A percentile compares a stretch with the other conserved stretches of the same genome.
Conservation (phyloP, 2,888 invertebrate genomes). For the Lasioglossum vierecki region DNA sequence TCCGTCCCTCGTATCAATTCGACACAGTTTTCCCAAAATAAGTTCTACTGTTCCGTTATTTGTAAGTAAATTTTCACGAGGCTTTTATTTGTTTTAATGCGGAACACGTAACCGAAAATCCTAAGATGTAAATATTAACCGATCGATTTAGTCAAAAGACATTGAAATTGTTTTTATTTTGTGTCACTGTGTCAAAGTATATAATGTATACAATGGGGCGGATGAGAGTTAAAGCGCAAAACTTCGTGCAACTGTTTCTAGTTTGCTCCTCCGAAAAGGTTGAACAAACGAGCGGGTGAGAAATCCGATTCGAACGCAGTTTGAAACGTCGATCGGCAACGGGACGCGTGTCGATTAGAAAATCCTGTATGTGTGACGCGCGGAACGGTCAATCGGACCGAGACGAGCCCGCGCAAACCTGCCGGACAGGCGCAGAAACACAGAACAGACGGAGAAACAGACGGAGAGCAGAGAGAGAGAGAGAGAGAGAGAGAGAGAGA, state of each 20-base stretch:
- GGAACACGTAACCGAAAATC: too few species aligned
- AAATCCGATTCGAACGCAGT: neutral
- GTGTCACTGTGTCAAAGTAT: too few species aligned
- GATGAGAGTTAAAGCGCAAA: neutral
- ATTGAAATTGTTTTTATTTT: too few species aligned
- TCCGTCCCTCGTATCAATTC: too few species aligned
- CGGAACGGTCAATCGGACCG: slow-evolving; percentile 31
- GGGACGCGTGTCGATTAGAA: slow-evolving; percentile 28
- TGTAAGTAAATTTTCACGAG: too few species aligned
- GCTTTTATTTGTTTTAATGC: too few species aligned
- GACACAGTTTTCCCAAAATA: too few species aligned
- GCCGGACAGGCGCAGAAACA: slow-evolving; percentile 7
- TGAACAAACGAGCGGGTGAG: neutral
- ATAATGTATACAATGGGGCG: too few species aligned
- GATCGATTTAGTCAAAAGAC: too few species aligned
- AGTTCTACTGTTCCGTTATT: too few species aligned
- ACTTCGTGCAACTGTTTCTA: neutral
- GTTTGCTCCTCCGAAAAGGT: neutral
- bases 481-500: slow-evolving; percentile 2
- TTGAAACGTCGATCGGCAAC: neutral
- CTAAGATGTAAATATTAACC: too few species aligned
- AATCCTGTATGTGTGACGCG: slow-evolving; percentile 5
- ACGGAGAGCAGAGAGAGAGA: neutral
- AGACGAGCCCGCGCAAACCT: slow-evolving; percentile 8
- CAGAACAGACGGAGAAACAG: neutral